These are phyloP conservation scores for Macrobrachium rosenbergii DNA, from an alignment of 1,140 invertebrate species.

Conservation along the genomic window DNA sequence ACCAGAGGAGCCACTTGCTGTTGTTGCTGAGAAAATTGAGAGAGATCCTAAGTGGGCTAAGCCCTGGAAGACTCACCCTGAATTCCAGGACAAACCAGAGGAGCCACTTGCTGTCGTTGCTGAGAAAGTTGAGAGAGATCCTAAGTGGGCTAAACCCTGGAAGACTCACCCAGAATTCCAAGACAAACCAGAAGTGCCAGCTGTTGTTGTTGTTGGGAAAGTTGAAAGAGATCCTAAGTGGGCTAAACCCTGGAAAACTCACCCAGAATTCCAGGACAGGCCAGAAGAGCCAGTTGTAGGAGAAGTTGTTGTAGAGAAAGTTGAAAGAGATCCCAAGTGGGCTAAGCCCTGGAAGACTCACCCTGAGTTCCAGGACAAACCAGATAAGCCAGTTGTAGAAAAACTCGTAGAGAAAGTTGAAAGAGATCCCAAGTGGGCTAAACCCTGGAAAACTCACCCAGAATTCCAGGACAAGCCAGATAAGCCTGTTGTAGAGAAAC, in stretches of 20 bases:
- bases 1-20: neutral
- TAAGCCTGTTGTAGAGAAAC: neutral
- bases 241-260: constrained; percentile 4
- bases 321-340: neutral
- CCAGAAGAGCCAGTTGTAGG: neutral
- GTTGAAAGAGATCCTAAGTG: constrained; percentile 5
- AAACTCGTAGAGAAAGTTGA: neutral
- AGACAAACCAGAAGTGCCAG: neutral
- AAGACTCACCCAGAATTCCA: constrained; percentile 22
- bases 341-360: too few relatives aligned
- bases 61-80: neutral
- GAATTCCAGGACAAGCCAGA: neutral
- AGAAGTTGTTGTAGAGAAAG: neutral
- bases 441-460: neutral
- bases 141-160: constrained; percentile 30
- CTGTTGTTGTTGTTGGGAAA: neutral
- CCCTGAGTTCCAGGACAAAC: neutral
- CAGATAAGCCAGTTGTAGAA: neutral
- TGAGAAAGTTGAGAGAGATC: neutral
- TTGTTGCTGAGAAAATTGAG: neutral
- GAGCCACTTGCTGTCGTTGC: neutral
- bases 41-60: neutral
- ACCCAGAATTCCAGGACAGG: neutral
- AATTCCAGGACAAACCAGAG: neutral
- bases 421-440: neutral